Base-by-base conservation (phyloP, 92 coral and sea anemone genomes). In the Montipora capitata region DNA sequence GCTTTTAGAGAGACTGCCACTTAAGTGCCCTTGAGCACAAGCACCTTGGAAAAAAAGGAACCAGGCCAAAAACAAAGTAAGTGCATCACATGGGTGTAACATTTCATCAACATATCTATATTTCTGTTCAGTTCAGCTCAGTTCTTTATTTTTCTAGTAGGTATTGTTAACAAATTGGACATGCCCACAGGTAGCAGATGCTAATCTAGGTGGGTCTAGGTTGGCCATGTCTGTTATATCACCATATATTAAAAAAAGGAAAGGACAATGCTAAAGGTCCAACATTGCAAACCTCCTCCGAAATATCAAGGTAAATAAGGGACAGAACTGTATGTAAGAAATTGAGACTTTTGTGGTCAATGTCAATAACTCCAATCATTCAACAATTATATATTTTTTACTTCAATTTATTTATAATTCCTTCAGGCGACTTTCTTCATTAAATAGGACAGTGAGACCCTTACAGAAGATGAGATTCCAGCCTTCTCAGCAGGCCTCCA, bases 361-460 rank as follows among this genome's bases (percentile, higher is more conserved):
- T 52, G 8, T 52, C 3, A 11, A 3, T 3, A 52, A 11, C 8
- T 52, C 58, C 3, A 52, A 52, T 11, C 58, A 3, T 52, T 5
- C 8, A 52, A 52, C 8, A 52, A 52, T 4, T 52, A 52, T 52
- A 3, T 52, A 52, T 4, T 5, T 52, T 2, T 52, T 5, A 52
- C 58, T 52, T 5, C 10, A 52, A 11, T 52, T 52, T 52, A 52
- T 52, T 5, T 52, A 52, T 52, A 10, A 52, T 52, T 11, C 58
- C 58, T 62, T 62, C 68, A 62, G 68, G 27, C 15, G 2, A 62
- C 68, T 62, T 62, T 62, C 68, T 66, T 66, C 72, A 66, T 35
- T 35, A 66, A 66, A 66, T 44, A 15, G 42, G 72, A 66, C 44
- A 39, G 43, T 66, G 72, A 66, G 39, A 11, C 15, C 72, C 72